Percentiles rank a stretch among this genome's conserved stretches.
These are phyloP conservation scores for Nannoperca obscura DNA, from an alignment of 2,797 vertebrate species.

Conservation along the genomic window DNA sequence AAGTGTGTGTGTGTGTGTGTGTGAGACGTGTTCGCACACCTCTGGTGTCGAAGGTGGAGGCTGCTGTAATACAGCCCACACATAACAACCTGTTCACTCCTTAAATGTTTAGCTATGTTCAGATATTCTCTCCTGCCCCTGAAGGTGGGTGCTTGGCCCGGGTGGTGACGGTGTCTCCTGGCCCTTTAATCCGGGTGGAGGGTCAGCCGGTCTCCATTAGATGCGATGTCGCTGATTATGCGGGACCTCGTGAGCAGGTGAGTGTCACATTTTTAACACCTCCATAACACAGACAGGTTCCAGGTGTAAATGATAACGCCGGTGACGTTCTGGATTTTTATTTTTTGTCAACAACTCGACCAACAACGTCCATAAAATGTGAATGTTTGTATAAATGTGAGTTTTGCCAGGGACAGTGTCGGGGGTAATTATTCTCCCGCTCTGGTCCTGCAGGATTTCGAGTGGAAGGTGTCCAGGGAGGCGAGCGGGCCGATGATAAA, in stretches of 20 bases:
- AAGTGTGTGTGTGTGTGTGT: slow-evolving; percentile 1
- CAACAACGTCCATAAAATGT: too few relatives aligned
- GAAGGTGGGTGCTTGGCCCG: slow-evolving; percentile 86
- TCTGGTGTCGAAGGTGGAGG: not conserved
- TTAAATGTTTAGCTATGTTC: not conserved
- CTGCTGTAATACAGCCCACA: not conserved
- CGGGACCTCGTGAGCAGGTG: slow-evolving; percentile 92
- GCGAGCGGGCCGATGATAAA: slow-evolving; percentile 28
- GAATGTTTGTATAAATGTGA: too few relatives aligned
- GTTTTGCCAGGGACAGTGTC: too few relatives aligned
- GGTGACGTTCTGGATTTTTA: too few relatives aligned
- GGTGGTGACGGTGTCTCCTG: slow-evolving; percentile 88
- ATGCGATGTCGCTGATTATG: slow-evolving; percentile 91
- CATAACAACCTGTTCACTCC: not conserved
- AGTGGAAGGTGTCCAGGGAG: slow-evolving; percentile 87
- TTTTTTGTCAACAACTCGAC: not conserved
- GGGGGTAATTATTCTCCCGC: fast-evolving
- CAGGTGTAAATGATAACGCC: not conserved
- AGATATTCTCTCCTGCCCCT: not conserved
- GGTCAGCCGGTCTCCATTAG: slow-evolving; percentile 89
- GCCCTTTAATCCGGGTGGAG: slow-evolving; percentile 90
- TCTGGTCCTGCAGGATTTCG: slow-evolving; percentile 86
- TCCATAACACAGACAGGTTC: not conserved
- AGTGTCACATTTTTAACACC: not conserved
- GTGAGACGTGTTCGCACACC: not conserved